Evolutionary conservation across 2,797 vertebrate genomes (phyloP), one percentile per base, ranked within the genome.

Genomic region (Pipistrellus nathusii): DNA sequence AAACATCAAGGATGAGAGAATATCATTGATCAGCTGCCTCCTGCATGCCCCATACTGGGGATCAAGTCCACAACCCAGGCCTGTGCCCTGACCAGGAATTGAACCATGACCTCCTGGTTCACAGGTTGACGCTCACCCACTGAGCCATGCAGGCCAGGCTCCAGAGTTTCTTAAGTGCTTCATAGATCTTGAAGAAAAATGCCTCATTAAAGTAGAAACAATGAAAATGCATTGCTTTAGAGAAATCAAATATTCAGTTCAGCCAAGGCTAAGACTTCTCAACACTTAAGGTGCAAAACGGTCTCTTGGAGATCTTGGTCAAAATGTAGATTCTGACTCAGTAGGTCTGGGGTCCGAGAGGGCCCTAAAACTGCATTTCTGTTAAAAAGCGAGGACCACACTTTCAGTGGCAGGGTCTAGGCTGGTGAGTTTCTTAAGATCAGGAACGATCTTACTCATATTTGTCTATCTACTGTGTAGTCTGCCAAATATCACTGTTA

Each of bases 91-190:
- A 30, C 27, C 2, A 27, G 59, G 59, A 62, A 62, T 30, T 30
- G 27, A 62, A 14, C 59, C 59, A 30, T 30, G 27, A 62, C 27
- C 59, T 62, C 59, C 59, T 30, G 59, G 59, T 62, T 62, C 59
- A 30, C 5, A 62, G 27, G 59, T 14, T 62, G 59, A 62, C 2
- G 1, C 13, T 62, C 59, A 30, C 30, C 12, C 59, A 62, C 59
- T 62, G 27, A 62, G 59, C 59, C 59, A 62, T 30, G 27, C 59
- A 62, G 59, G 59, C 13, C 5, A 0, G 27, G 78, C 91, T 97
- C 92, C 9, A 7, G 41, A 91, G 85, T 94, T 59, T 75, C 88
- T 85, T 18, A 95, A 91, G 71, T 93, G 84, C 90, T 93, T 88
- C 92, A 5, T 6, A 83, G 90, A n/a, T 48, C n/a, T 46, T 30